Base-by-base conservation (phyloP, 2,888 invertebrate species). In the Glyphotaelius pellucidus region DNA sequence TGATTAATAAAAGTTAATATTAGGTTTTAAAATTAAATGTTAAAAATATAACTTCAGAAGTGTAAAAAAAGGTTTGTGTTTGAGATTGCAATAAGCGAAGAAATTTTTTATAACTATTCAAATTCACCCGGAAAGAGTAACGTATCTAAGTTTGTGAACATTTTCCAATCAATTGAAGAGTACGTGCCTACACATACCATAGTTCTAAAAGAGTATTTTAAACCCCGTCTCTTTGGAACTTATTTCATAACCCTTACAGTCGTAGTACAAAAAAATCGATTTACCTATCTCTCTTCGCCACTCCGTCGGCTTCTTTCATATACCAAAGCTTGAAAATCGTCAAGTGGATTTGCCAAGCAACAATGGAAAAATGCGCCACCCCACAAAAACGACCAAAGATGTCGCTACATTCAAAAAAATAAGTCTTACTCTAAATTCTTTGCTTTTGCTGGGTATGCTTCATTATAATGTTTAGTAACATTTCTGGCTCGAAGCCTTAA, bases 271-370 rank as follows among this genome's bases (percentile, higher is more conserved):
- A 83, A 83, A 83, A 83, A 83, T 83, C 32, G 83, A 83, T 83
- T 83, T 83, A 32, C 35, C 35, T 83, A 83, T 83, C 83, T 83
- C 83, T 83, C 35, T 35, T 83, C 35, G 83, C 35, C 83, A 35
- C 83, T 83, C 32, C n/a, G 35, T 83, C 83, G 83, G 83, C 83
- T 83, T 83, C 83, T 25, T 83, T 83, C 83, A 83, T 35, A 83
- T 35, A 35, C 32, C 35, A 83, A 83, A 83, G 83, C 32, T 35
- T 25, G 83, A 83, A 83, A 83, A 83, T 83, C 35, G 35, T 83
- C 83, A 35, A 15, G 83, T 35, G 83, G 83, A 83, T 83, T 42
- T 83, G 83, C 32, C 83, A n/a, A 35, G 83, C 25, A 35, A 83
- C 25, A 32, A 35, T 35, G 32, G 19, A 35, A 67, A 67, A 67